Evolutionary conservation across 35 echinoderm and acorn worm genomes (phyloP), one percentile per base, ranked within the genome.

Genomic region (Stichopus chloronotus): DNA sequence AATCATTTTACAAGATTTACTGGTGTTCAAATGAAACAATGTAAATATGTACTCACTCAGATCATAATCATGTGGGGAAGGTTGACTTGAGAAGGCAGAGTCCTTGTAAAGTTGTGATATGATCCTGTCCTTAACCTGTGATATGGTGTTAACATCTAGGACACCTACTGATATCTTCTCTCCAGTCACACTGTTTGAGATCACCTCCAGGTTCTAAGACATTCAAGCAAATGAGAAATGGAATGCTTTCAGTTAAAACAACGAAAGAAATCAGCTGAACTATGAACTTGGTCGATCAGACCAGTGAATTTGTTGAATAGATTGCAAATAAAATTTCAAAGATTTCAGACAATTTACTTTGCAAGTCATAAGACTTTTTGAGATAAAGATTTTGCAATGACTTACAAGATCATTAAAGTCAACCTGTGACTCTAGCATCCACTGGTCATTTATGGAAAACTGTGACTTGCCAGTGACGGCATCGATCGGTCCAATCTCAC

Each of bases 121-220:
- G 6, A 98, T 95, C 56, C 92, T 96, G 9, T 94, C 76, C 78
- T 98, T 98, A 24, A 95, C 94, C 57, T 98, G 96, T 21, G 94
- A 88, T 55, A 98, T 79, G 63, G 96, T 94, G 74, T 96, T 94
- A 6, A 96, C 90, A 68, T 98, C 94, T 5, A 98, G 91, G 9
- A 98, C 96, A 53, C 59, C 87, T 5, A 96, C 8, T 57, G 52
- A n/a, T 55, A 57, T 79, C 69, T 91, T 76, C 53, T 91, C 52
- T 22, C 90, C 90, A 54, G 13, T 78, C 13, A 55, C 88, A 56
- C 56, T 79, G 53, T 91, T 91, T 16, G 76, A 43, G 9, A 79
- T 54, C 16, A 91, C 60, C 23, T 77, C 53, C 7, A 90, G 88
- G n/a, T 16, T 90, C 88, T 90, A 63, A 3, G 25, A 65, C 56